phyloP scores from a whole-genome alignment of 2,888 invertebrate species.

The Pilophorus perplexus region DNA sequence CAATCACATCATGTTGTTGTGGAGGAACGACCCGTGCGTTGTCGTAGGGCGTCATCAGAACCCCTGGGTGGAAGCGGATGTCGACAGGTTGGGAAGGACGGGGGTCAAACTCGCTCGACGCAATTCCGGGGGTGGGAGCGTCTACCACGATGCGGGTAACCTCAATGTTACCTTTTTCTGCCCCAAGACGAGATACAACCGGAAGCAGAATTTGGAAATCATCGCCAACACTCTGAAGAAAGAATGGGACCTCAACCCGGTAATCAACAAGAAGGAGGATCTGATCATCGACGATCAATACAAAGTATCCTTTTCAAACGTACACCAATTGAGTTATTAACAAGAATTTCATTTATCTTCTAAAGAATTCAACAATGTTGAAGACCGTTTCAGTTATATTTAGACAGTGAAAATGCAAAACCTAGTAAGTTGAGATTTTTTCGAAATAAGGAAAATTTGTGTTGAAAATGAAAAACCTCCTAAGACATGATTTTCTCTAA shows the following conservation, averaged over 20 bases:
- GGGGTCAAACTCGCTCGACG: slow-evolving; percentile 79
- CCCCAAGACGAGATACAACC: slow-evolving; percentile 74
- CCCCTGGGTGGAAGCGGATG: slow-evolving; percentile 89
- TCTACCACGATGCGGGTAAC: slow-evolving; percentile 94
- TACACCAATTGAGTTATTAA: not conserved
- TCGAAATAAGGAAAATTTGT: no score
- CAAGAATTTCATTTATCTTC: not conserved
- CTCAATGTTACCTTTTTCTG: slow-evolving; percentile 91
- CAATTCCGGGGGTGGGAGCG: slow-evolving; percentile 94
- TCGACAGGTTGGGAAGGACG: slow-evolving; percentile 63
- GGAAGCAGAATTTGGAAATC: slow-evolving; percentile 82
- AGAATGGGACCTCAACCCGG: slow-evolving; percentile 74
- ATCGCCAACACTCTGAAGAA: slow-evolving; percentile 78
- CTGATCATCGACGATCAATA: slow-evolving; percentile 73
- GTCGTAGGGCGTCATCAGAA: slow-evolving; percentile 97
- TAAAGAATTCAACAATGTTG: no score
- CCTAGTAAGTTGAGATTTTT: no score
- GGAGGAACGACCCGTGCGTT: slow-evolving; percentile 91
- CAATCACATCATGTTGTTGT: slow-evolving; percentile 82
- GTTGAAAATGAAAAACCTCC: no score
- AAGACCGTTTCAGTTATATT: no score
- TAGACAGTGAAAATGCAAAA: no score
- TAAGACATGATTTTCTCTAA: no score
- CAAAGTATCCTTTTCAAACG: slow-evolving; percentile 61
- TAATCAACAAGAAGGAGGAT: slow-evolving; percentile 81